Conservation (phyloP, 2,888 invertebrate species). For the Priocnemis perturbator region DNA sequence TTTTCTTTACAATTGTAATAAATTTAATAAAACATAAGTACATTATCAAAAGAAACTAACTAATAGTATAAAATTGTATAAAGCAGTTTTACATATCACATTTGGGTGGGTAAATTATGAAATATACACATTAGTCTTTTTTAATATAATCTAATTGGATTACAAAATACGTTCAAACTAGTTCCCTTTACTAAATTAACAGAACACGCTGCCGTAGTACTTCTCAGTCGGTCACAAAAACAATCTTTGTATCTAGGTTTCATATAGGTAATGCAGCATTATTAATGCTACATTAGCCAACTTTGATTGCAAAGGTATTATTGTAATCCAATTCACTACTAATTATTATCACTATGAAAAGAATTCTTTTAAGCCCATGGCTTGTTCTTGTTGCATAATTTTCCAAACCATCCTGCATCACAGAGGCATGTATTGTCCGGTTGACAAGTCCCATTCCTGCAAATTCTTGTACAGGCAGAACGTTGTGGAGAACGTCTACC, state of each 20-base stretch:
- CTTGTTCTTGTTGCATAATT: constrained; percentile 87
- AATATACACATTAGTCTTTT: constrained; percentile 39
- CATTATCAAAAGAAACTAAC: constrained; percentile 66
- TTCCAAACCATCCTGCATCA: constrained; percentile 89
- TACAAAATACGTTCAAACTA: constrained; percentile 5
- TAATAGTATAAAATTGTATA: constrained; percentile 70
- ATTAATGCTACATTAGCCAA: background rate
- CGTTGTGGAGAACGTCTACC: constrained; percentile 82
- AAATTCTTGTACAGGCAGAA: constrained; percentile 84
- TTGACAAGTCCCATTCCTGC: constrained; percentile 87
- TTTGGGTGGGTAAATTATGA: constrained; percentile 67
- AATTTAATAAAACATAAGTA: constrained; percentile 66
- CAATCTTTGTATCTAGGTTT: background rate
- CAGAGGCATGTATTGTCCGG: constrained; percentile 85
- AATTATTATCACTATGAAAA: constrained; percentile 15
- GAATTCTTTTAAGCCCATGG: constrained; percentile 69
- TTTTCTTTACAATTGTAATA: constrained; percentile 64
- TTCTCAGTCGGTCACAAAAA: background rate
- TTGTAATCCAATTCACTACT: background rate
- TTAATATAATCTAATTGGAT: constrained; percentile 43
- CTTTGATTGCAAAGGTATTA: constrained; percentile 8
- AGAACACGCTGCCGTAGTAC: too few relatives aligned
- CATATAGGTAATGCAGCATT: background rate
- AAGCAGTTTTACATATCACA: constrained; percentile 75
- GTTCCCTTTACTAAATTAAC: background rate